Conservation (phyloP, 2,888 invertebrate genomes). For the Iselma pallidipennis region DNA sequence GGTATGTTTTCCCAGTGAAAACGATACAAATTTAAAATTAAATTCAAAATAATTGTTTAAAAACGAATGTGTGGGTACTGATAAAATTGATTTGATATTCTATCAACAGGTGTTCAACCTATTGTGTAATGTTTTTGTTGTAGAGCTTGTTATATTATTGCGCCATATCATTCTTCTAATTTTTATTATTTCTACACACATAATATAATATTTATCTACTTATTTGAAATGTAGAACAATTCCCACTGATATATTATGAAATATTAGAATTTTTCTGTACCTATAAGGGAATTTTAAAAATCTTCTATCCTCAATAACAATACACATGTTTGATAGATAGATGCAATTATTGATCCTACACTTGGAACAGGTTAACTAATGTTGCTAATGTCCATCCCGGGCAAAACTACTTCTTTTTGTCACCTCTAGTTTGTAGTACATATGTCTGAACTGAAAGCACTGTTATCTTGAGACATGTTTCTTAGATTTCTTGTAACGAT, state of each 20-base stretch:
- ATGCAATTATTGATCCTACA: constrained; percentile 8
- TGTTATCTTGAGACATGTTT: constrained; percentile 16
- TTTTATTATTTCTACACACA: too few species aligned
- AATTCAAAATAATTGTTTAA: neutral
- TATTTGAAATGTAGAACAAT: neutral
- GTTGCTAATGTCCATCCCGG: constrained; percentile 28
- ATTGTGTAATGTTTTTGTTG: too few species aligned
- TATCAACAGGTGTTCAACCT: neutral
- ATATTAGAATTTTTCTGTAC: constrained; percentile 15
- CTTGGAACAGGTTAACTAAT: constrained; percentile 27
- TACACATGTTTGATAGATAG: too few species aligned
- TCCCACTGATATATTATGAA: neutral
- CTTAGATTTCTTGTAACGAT: neutral
- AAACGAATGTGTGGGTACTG: neutral
- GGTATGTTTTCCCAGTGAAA: too few species aligned
- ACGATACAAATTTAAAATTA: too few species aligned
- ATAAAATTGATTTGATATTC: neutral
- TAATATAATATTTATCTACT: neutral
- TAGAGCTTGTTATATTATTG: neutral
- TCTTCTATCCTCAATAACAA: too few species aligned
- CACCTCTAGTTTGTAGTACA: constrained; percentile 32
- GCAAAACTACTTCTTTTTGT: constrained; percentile 28
- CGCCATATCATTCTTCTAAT: neutral
- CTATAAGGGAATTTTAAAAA: too few species aligned
- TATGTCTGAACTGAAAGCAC: constrained; percentile 27